Conservation (phyloP, 2,797 vertebrate species). For the Nasua narica region DNA sequence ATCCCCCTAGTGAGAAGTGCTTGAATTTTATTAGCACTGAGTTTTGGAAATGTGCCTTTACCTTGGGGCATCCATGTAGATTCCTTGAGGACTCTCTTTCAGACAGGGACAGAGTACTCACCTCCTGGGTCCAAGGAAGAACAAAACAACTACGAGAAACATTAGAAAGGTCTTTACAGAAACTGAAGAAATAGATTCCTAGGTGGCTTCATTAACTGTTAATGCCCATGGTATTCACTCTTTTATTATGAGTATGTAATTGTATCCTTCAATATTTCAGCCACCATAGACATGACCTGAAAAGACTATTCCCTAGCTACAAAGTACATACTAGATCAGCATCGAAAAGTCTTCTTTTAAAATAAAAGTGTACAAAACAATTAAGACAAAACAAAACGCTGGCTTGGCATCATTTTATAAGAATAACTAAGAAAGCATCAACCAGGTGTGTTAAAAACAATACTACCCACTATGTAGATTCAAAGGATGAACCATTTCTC, state of each 20-base stretch:
- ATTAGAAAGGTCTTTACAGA: background rate
- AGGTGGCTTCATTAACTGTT: background rate
- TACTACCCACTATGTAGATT: background rate
- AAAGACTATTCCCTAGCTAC: accelerated
- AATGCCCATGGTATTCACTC: no score
- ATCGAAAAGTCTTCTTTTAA: background rate
- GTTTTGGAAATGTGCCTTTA: background rate
- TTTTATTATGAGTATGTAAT: no score
- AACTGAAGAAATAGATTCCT: background rate
- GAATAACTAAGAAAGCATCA: background rate
- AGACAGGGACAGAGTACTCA: background rate
- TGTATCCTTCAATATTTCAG: no score
- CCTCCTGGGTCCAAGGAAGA: background rate
- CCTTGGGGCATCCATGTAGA: background rate
- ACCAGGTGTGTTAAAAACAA: background rate
- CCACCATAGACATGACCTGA: no score
- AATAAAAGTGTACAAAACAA: background rate
- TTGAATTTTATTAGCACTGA: background rate
- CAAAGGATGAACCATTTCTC: background rate
- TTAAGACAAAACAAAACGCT: background rate
- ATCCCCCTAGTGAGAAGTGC: no score
- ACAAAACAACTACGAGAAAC: background rate
- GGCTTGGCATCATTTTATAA: background rate
- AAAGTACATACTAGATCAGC: no score
- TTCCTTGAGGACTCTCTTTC: background rate